These are phyloP conservation scores for Neogale vison DNA, from an alignment of 2,113 vertebrate genomes.

Conservation along the genomic window DNA sequence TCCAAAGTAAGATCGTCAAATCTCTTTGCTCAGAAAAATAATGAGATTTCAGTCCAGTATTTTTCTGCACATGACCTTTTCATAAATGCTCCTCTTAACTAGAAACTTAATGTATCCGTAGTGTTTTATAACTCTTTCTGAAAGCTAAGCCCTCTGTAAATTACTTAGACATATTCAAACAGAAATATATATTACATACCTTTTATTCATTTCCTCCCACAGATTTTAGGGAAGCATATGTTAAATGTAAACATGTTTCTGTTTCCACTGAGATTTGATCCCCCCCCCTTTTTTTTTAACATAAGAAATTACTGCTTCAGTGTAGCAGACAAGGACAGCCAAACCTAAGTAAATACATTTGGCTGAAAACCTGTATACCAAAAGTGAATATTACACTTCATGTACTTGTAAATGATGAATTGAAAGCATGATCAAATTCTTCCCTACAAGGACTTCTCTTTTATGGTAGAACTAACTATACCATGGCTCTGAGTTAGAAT, in stretches of 20 bases:
- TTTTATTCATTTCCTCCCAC: slow-evolving; percentile 18
- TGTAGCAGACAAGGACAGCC: not conserved
- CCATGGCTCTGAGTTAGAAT: not conserved
- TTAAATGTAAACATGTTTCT: slow-evolving; percentile 77
- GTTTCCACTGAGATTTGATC: slow-evolving; percentile 74
- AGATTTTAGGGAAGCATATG: slow-evolving; percentile 4
- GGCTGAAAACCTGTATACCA: slow-evolving; percentile 35
- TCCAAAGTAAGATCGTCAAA: slow-evolving; percentile 32
- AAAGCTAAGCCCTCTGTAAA: slow-evolving; percentile 20
- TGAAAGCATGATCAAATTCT: slow-evolving; percentile 26
- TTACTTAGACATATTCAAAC: slow-evolving; percentile 15
- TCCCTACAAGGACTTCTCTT: not conserved
- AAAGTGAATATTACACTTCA: slow-evolving; percentile 77
- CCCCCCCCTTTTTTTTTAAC: slow-evolving; percentile 60
- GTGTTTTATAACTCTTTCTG: slow-evolving; percentile 26
- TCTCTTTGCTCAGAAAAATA: slow-evolving; percentile 41
- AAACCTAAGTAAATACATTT: slow-evolving; percentile 68
- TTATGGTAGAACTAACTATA: not conserved
- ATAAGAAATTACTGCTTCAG: slow-evolving; percentile 20
- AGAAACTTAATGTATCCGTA: slow-evolving; percentile 17
- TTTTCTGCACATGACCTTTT: slow-evolving; percentile 46
- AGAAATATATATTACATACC: slow-evolving; percentile 6
- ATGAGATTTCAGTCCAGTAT: not conserved
- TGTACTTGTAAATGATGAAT: slow-evolving; percentile 73
- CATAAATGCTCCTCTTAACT: slow-evolving; percentile 14